phyloP scores from a whole-genome alignment of 2,888 invertebrate species.

The Augochlorella aurata region DNA sequence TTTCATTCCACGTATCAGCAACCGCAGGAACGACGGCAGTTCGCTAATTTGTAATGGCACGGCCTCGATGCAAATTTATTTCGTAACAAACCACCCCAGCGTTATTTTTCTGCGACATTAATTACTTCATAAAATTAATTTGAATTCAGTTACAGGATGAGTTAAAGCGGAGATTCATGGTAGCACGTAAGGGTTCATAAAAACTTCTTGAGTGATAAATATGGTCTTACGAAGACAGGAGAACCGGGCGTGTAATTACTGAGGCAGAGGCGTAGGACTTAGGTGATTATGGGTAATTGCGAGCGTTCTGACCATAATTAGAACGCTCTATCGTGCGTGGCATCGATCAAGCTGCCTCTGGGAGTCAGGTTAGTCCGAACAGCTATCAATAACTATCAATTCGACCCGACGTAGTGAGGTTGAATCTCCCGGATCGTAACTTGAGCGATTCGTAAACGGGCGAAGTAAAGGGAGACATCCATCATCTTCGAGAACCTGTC shows the following conservation, averaged over 20 bases:
- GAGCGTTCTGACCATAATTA: conserved; percentile 72
- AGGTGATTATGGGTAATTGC: conserved; percentile 74
- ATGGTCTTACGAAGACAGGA: conserved; percentile 42
- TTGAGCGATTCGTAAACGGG: conserved; percentile 63
- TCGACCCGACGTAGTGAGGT: conserved; percentile 55
- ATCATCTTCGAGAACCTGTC: conserved; percentile 71
- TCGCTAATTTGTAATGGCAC: not conserved
- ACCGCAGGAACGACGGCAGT: not conserved
- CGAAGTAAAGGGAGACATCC: conserved; percentile 69
- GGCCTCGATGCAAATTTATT: not conserved
- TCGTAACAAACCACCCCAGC: not conserved
- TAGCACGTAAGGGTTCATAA: not conserved
- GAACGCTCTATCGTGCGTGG: conserved; percentile 73
- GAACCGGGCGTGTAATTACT: conserved; percentile 58
- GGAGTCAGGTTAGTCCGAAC: conserved; percentile 70
- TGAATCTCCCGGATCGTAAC: conserved; percentile 59
- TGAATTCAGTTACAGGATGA: conserved; percentile 9
- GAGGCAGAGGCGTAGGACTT: conserved; percentile 56
- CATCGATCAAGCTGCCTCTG: conserved; percentile 74
- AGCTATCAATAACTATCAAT: conserved; percentile 75
- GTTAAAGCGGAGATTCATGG: not conserved
- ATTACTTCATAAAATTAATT: conserved; percentile 15
- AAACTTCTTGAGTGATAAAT: conserved; percentile 18
- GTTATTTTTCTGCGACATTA: conserved; percentile 2
- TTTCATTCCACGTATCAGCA: not conserved